Evolutionary conservation across 2,797 vertebrate genomes (phyloP).

Genomic region (Huso huso): DNA sequence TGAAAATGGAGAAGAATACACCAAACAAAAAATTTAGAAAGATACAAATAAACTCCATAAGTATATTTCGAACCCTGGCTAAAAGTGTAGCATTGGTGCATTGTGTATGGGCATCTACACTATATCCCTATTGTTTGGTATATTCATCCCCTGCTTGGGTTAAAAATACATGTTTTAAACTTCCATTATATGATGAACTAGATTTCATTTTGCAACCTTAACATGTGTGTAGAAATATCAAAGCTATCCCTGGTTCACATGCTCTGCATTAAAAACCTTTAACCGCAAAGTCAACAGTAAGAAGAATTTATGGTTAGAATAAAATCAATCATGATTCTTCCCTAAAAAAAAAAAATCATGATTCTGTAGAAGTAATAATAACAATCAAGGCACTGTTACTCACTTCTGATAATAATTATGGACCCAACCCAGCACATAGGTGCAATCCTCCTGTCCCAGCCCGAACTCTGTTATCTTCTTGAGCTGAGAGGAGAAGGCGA

Average conservation of each 20-base stretch:
- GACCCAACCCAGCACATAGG: constrained; percentile 72
- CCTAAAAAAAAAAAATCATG: constrained; percentile 19
- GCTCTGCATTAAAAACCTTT: neutral
- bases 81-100: too few relatives aligned
- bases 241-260: too few relatives aligned
- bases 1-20: constrained; percentile 29
- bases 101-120: too few relatives aligned
- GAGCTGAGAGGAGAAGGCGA: constrained; percentile 54
- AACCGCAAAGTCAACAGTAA: neutral
- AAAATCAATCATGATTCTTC: constrained; percentile 19
- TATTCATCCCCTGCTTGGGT: too few relatives aligned
- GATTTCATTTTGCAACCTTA: too few relatives aligned
- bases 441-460: constrained; percentile 55
- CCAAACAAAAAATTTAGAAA: neutral
- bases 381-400: constrained; percentile 32
- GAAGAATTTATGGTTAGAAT: constrained; percentile 18
- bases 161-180: too few relatives aligned
- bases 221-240: too few relatives aligned
- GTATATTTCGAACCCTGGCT: too few relatives aligned
- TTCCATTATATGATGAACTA: too few relatives aligned
- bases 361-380: neutral
- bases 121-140: too few relatives aligned
- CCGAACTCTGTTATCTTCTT: constrained; percentile 37
- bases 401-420: constrained; percentile 71
- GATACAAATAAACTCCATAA: too few relatives aligned